These are phyloP conservation scores for Sebastes cheni DNA, from an alignment of 2,797 vertebrate species.

Conservation along the genomic window DNA sequence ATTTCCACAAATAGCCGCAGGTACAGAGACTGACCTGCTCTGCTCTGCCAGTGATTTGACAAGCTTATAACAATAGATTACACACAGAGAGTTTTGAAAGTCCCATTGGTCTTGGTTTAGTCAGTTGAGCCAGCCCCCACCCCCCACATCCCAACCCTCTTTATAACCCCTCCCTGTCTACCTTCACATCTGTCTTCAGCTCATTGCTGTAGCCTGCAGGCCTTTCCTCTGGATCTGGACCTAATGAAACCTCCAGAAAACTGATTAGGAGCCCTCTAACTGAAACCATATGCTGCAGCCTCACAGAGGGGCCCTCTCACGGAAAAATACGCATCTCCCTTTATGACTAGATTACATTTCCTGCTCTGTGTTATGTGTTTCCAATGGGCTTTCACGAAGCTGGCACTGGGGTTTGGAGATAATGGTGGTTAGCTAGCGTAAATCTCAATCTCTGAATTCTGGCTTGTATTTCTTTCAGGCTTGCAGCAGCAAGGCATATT, in stretches of 20 bases:
- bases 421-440: conserved; percentile 23
- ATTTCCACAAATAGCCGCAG: conserved; percentile 49
- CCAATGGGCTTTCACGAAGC: conserved; percentile 54
- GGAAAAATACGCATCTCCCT: conserved; percentile 67
- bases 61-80: conserved; percentile 61
- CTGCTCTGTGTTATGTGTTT: conserved; percentile 68
- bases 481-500: conserved; percentile 98
- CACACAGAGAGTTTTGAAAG: conserved; percentile 55
- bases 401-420: conserved; percentile 42
- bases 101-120: conserved; percentile 50
- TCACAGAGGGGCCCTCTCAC: conserved; percentile 61
- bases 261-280: conserved; percentile 78
- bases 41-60: conserved; percentile 45
- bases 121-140: background rate
- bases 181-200: conserved; percentile 75
- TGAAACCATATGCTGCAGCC: conserved; percentile 75
- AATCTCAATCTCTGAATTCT: conserved; percentile 25
- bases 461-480: conserved; percentile 78
- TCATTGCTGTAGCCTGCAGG: conserved; percentile 67
- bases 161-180: conserved; percentile 61
- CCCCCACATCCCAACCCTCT: background rate
- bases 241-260: conserved; percentile 82
- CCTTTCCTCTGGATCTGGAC: conserved; percentile 71
- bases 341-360: conserved; percentile 77
- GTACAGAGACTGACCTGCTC: conserved; percentile 40